phyloP scores from a whole-genome alignment of 2,888 invertebrate species.

The Hoplodrina ambigua region DNA sequence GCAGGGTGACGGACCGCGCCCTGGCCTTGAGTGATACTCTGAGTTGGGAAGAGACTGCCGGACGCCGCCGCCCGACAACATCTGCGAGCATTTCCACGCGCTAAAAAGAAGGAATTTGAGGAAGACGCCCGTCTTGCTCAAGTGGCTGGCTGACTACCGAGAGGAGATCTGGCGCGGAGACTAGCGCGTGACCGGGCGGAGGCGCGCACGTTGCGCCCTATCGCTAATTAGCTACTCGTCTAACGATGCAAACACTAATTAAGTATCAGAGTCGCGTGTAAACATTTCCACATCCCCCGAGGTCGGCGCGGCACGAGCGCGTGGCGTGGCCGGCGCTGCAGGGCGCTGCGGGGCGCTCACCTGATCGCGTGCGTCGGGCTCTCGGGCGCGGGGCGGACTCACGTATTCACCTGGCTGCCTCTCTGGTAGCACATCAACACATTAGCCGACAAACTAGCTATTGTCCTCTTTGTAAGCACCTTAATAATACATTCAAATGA shows the following conservation, averaged over 20 bases:
- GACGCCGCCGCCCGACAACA: no score
- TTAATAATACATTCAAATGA: constrained; percentile 9
- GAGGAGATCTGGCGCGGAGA: neutral
- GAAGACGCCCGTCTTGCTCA: no score
- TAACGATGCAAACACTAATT: constrained; percentile 52
- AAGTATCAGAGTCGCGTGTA: constrained; percentile 24
- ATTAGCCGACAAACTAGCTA: constrained; percentile 19
- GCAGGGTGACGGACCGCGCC: no score
- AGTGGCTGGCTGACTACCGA: no score
- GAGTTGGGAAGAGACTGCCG: no score
- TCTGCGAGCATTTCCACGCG: no score
- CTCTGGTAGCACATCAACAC: constrained; percentile 1
- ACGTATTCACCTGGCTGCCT: constrained; percentile 7
- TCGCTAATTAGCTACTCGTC: constrained; percentile 26
- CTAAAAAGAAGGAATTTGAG: no score
- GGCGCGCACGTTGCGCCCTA: constrained; percentile 45
- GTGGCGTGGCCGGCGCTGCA: neutral
- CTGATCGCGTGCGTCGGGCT: constrained; percentile 7
- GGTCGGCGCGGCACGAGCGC: constrained; percentile 1
- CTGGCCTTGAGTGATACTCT: no score
- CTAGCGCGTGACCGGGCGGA: constrained; percentile 17
- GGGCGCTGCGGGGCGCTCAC: neutral
- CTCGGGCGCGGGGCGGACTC: constrained; percentile 21
- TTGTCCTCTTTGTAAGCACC: constrained; percentile 43
- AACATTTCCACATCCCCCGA: constrained; percentile 25